Percentiles rank a stretch among this genome's conserved stretches.
These are phyloP conservation scores for Trichechus manatus DNA, from an alignment of 2,113 vertebrate species.

Conservation along the genomic window DNA sequence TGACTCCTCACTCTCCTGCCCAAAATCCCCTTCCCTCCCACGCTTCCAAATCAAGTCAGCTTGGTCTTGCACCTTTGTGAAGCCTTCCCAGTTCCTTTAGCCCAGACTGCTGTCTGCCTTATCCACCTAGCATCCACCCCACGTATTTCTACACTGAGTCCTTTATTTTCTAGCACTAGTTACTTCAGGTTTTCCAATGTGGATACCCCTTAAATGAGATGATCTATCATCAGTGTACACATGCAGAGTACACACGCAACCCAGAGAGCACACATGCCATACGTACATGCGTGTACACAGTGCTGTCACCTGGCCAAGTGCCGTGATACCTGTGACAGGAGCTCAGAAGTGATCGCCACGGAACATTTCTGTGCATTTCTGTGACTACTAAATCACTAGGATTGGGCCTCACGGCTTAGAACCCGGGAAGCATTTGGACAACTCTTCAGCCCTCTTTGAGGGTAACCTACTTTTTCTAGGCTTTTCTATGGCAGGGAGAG, in stretches of 20 bases:
- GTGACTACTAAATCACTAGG: not conserved
- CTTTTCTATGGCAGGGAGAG: not conserved
- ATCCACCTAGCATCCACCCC: too few relatives aligned
- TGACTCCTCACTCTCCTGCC: not conserved
- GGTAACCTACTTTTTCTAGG: not conserved
- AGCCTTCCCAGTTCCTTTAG: not conserved
- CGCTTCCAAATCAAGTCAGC: fast-evolving
- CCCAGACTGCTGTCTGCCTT: too few relatives aligned
- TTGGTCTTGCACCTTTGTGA: fast-evolving
- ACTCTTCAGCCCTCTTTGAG: not conserved
- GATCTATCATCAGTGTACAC: not conserved
- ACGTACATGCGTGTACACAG: fast-evolving
- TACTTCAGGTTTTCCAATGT: fast-evolving
- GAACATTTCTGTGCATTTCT: not conserved
- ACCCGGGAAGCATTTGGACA: fast-evolving
- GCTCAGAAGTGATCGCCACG: fast-evolving
- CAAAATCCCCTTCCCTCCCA: not conserved
- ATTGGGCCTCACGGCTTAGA: not conserved
- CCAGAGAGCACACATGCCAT: fast-evolving
- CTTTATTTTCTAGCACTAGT: not conserved
- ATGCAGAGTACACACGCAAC: not conserved
- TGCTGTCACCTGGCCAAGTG: fast-evolving
- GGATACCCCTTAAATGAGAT: not conserved
- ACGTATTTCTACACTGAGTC: not conserved
- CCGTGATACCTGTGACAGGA: fast-evolving